phyloP scores from a whole-genome alignment of 2,888 invertebrate genomes.

The Drosophila dives region DNA sequence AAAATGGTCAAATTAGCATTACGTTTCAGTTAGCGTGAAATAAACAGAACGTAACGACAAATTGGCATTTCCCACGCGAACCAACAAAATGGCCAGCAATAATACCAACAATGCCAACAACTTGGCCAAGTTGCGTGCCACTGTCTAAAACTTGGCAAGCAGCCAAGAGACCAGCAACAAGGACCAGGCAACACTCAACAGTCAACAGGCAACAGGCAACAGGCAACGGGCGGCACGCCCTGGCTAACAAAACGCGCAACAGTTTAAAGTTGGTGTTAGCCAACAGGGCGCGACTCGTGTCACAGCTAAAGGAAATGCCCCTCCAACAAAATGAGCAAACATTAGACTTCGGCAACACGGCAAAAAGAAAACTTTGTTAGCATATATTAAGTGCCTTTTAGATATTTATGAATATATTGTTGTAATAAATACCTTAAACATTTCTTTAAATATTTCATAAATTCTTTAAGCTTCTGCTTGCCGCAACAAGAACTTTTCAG shows the following conservation, averaged over 20 bases:
- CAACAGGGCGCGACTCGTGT: constrained; percentile 49
- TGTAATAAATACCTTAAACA: background rate
- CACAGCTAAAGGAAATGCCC: constrained; percentile 20
- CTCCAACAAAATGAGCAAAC: constrained; percentile 51
- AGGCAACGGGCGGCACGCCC: constrained; percentile 54
- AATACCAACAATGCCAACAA: constrained; percentile 18
- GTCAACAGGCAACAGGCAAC: background rate
- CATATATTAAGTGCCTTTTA: background rate
- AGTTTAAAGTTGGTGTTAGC: constrained; percentile 67
- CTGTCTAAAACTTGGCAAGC: constrained; percentile 55
- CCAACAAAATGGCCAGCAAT: background rate
- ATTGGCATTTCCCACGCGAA: constrained; percentile 52
- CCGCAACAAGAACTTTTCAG: background rate
- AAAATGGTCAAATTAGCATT: constrained; percentile 50
- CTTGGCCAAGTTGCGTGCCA: constrained; percentile 40
- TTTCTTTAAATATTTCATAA: background rate
- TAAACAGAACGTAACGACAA: constrained; percentile 14
- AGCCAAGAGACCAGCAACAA: constrained; percentile 20
- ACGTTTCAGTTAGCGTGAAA: constrained; percentile 22
- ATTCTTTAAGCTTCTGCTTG: background rate
- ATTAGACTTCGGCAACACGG: constrained; percentile 14
- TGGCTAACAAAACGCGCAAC: constrained; percentile 64
- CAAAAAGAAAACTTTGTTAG: background rate
- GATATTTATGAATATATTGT: background rate
- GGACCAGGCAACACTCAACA: background rate